Evolutionary conservation across 1,140 invertebrate genomes (phyloP).

Genomic region (Halictus rubicundus): DNA sequence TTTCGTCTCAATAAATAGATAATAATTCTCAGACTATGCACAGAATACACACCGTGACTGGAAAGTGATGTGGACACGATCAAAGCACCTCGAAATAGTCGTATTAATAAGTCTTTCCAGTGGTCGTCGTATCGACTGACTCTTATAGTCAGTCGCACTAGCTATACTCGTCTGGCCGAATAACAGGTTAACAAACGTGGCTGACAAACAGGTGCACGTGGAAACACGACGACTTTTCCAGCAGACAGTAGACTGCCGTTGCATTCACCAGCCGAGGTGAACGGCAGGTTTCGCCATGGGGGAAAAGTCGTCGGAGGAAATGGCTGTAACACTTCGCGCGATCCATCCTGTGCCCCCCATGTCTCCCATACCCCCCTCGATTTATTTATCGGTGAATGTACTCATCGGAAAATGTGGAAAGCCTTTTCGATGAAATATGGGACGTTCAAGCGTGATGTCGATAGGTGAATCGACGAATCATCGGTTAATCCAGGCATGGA

Average conservation of each 20-base stretch:
- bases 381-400: neutral
- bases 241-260: neutral
- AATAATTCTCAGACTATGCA: too few species aligned
- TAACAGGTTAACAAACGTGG: too few species aligned
- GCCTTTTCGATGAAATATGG: neutral
- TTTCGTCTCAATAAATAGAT: too few species aligned
- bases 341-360: neutral
- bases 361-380: neutral
- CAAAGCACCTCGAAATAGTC: too few species aligned
- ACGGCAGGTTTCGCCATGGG: neutral
- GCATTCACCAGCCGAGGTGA: slow-evolving; percentile 9
- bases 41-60: too few species aligned
- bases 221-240: slow-evolving; percentile 21
- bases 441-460: neutral
- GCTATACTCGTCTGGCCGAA: too few species aligned
- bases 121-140: too few species aligned
- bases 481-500: too few species aligned
- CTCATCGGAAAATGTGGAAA: neutral
- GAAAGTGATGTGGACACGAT: too few species aligned
- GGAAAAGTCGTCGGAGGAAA: neutral
- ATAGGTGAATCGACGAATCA: neutral
- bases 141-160: too few species aligned
- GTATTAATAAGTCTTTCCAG: too few species aligned
- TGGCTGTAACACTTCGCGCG: neutral
- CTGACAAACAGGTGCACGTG: neutral